Evolutionary conservation across 2,113 vertebrate genomes (phyloP), one percentile per base, ranked within the genome.

Genomic region (Corythoichthys haematopterus): DNA sequence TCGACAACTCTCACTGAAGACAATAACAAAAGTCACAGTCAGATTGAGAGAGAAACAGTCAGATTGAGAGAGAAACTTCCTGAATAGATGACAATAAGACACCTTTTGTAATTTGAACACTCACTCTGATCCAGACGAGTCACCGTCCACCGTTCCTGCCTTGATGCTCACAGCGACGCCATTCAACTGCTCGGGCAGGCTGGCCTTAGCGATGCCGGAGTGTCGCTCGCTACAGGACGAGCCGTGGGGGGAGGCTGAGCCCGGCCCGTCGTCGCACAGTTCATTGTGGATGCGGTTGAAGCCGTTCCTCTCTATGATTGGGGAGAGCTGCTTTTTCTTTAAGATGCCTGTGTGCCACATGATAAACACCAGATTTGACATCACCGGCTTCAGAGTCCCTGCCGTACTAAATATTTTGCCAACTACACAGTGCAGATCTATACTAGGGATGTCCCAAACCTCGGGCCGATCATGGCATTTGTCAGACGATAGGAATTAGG

Each of bases 51-150:
- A 13, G 38, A 66, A 64, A 78, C 77, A 74, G 28, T 16, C 51
- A 68, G 68, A 80, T 77, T 28, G 20, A 74, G 40, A 68, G 72
- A 13, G 38, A 66, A 64, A 78, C 77, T 72, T 28, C 14, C 6
- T 43, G 6, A 43, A 43, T 43, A 43, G 40, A 48, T 51, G 43
- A 68, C 64, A 35, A 20, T 71, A 65, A 47, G n/a, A 60, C 37
- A 15, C 62, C 38, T 47, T 53, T 40, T 37, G 36, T 52, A 55
- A 68, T 0, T 33, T 36, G 12, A 8, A 50, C 66, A 96, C 95
- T 96, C 90, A 98, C 96, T 98, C 96, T 28, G 96, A 98, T 79
- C 94, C 95, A 0, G 95, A 98, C 0, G 96, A 98, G 84, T 98
- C 95, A 28, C 95, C 94, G 0, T 96, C 94, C 80, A 93, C 93